Conservation (phyloP, 2,888 invertebrate species). For the Sialis fuliginosa region DNA sequence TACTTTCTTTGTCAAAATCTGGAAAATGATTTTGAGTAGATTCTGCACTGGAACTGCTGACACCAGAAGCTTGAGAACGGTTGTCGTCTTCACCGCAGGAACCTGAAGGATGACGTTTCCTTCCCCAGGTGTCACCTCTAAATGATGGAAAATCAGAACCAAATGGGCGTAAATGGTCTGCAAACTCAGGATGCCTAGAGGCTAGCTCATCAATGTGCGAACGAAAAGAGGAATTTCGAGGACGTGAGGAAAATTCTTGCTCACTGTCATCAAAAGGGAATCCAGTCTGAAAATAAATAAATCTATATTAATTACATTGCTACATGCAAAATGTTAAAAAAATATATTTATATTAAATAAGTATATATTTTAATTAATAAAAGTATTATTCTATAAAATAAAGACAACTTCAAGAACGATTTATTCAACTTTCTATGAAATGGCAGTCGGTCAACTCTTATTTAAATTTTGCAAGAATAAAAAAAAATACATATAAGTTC, state of each 20-base stretch:
- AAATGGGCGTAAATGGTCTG: constrained; percentile 41
- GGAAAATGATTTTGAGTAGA: background rate
- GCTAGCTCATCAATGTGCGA: constrained; percentile 49
- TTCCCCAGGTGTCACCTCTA: background rate
- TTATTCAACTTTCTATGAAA: too few relatives aligned
- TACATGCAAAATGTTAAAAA: too few relatives aligned
- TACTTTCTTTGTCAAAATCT: constrained; percentile 22
- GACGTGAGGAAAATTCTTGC: constrained; percentile 9
- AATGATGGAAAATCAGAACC: constrained; percentile 3
- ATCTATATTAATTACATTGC: constrained; percentile 2
- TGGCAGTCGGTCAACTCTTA: too few relatives aligned
- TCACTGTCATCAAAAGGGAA: constrained; percentile 47
- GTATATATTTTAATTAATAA: too few relatives aligned
- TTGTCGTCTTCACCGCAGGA: constrained; percentile 3
- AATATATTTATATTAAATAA: too few relatives aligned
- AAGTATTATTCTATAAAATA: too few relatives aligned
- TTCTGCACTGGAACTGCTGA: background rate
- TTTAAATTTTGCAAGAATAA: too few relatives aligned
- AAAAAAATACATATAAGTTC: too few relatives aligned
- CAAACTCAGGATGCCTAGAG: constrained; percentile 55
- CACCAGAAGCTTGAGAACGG: background rate
- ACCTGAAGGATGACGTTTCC: constrained; percentile 4
- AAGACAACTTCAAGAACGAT: too few relatives aligned
- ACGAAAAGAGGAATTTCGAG: constrained; percentile 29
- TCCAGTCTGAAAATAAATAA: constrained; percentile 30